phyloP scores from a whole-genome alignment of 2,888 invertebrate species.

The Tetanocera ferruginea region DNA sequence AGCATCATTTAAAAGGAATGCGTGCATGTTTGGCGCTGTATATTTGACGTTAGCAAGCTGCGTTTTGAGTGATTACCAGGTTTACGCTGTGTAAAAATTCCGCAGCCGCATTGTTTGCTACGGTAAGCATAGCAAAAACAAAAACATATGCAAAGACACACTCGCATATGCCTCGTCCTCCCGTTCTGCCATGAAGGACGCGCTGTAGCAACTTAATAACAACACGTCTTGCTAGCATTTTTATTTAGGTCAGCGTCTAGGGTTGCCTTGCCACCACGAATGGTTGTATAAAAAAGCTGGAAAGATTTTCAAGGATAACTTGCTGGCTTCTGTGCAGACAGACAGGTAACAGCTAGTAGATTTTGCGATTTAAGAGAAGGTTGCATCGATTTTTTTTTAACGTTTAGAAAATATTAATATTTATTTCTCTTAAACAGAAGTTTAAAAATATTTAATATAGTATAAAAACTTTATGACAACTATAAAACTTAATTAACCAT shows the following conservation, averaged over 20 bases:
- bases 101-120: too few relatives aligned
- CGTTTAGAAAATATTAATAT: too few relatives aligned
- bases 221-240: constrained; percentile 9
- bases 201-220: too few relatives aligned
- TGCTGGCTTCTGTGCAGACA: too few relatives aligned
- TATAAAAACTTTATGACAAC: too few relatives aligned
- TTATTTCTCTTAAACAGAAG: too few relatives aligned
- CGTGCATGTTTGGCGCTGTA: neutral
- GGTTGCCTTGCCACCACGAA: constrained; percentile 15
- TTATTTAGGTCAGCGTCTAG: constrained; percentile 38
- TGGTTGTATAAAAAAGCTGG: neutral
- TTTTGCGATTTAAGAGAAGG: too few relatives aligned
- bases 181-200: neutral
- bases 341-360: too few relatives aligned
- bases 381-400: too few relatives aligned
- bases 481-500: too few relatives aligned
- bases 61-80: neutral
- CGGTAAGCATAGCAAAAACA: neutral
- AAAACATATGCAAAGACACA: neutral
- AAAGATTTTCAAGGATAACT: neutral
- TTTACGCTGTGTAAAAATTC: neutral
- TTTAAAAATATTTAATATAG: too few relatives aligned
- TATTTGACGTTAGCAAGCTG: neutral
- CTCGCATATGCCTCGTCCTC: neutral
- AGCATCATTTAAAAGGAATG: neutral